These are phyloP conservation scores for Tetranychus truncatus DNA, from an alignment of 2,888 invertebrate species.

Conservation along the genomic window DNA sequence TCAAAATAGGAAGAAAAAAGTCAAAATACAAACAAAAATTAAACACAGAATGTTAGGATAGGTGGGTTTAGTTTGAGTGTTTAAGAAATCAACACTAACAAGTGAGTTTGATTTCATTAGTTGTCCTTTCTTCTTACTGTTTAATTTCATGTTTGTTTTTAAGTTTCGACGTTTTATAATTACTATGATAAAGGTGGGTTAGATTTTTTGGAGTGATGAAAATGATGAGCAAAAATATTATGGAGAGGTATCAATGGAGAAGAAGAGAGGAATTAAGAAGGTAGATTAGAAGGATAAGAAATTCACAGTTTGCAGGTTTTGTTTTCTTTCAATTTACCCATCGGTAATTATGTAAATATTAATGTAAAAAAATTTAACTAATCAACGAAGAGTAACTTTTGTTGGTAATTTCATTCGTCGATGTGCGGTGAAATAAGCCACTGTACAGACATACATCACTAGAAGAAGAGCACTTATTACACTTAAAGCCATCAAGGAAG, in stretches of 20 bases:
- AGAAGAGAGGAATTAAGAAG: background rate
- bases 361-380: background rate
- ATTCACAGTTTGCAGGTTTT: background rate
- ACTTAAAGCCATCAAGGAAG: constrained; percentile 70
- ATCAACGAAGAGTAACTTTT: constrained; percentile 6
- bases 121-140: too few species aligned
- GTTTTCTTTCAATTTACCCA: background rate
- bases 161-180: background rate
- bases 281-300: background rate
- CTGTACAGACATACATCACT: constrained; percentile 68
- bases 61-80: background rate
- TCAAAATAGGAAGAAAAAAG: background rate
- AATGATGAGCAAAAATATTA: background rate
- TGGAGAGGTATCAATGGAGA: background rate
- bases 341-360: background rate
- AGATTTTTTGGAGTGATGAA: background rate
- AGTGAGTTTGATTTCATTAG: too few species aligned
- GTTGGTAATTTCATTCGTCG: constrained; percentile 19
- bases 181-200: background rate
- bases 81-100: background rate
- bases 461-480: constrained; percentile 76
- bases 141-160: background rate
- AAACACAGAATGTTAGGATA: background rate
- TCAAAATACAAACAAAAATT: background rate
- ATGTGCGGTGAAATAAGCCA: constrained; percentile 64